Evolutionary conservation across 2,888 invertebrate genomes (phyloP).

Genomic region (Tanytarsus gracilentus): DNA sequence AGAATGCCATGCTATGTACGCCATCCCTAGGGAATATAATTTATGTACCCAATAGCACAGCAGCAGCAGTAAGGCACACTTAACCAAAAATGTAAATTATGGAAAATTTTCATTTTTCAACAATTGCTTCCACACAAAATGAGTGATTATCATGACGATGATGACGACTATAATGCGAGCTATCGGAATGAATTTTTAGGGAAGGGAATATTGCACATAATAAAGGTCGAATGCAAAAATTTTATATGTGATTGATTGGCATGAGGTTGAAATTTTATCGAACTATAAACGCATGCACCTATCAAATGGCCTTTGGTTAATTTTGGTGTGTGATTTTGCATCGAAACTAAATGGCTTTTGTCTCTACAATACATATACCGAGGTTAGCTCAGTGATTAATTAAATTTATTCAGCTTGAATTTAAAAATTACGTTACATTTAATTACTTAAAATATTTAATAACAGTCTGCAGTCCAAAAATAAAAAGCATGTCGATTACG

Average conservation of each 20-base stretch:
- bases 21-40: neutral
- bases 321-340: too few relatives aligned
- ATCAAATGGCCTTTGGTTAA: too few relatives aligned
- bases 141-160: neutral
- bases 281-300: neutral
- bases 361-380: too few relatives aligned
- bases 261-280: neutral
- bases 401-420: too few relatives aligned
- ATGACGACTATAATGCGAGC: neutral
- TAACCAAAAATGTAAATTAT: too few relatives aligned
- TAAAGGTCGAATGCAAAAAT: neutral
- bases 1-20: slow-evolving; percentile 8
- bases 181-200: neutral
- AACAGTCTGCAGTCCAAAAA: neutral
- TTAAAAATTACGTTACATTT: too few relatives aligned
- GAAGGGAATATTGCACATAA: neutral
- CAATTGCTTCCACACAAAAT: too few relatives aligned
- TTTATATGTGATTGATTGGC: slow-evolving; percentile 22
- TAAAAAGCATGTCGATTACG: neutral
- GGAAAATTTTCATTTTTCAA: too few relatives aligned
- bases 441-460: too few relatives aligned
- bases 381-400: too few relatives aligned
- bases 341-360: too few relatives aligned
- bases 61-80: too few relatives aligned
- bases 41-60: slow-evolving; percentile 2